phyloP scores from a whole-genome alignment of 2,888 invertebrate species.

The Tetranychus piercei region DNA sequence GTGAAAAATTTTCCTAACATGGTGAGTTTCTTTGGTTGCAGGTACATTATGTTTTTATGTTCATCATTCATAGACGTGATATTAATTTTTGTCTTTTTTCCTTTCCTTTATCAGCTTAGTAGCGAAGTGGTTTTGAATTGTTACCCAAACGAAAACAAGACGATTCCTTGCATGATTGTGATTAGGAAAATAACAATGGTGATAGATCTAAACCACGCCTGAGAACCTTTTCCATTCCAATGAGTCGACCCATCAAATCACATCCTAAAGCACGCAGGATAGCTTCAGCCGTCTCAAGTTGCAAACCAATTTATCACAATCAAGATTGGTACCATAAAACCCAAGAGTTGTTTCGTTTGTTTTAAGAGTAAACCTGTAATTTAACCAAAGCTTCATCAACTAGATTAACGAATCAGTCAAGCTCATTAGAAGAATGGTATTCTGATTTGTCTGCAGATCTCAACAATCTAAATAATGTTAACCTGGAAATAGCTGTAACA shows the following conservation, averaged over 20 bases:
- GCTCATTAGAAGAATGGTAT: slow-evolving; percentile 9
- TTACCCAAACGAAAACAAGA: background rate
- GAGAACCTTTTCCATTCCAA: slow-evolving; percentile 9
- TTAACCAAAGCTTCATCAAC: background rate
- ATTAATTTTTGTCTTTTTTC: too few species aligned
- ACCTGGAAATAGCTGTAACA: too few species aligned
- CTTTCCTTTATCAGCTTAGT: too few species aligned
- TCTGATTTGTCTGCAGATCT: background rate
- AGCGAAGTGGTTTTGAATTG: background rate
- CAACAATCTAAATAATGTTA: too few species aligned
- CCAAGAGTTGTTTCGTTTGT: slow-evolving; percentile 4
- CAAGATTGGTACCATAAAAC: slow-evolving; percentile 3
- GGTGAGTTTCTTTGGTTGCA: too few species aligned
- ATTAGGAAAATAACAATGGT: background rate
- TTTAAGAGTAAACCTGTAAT: background rate
- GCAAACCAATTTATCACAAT: slow-evolving; percentile 2
- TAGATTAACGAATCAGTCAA: background rate
- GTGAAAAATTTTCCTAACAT: too few species aligned
- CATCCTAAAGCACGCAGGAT: slow-evolving; percentile 2
- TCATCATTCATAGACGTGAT: too few species aligned
- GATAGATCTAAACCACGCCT: slow-evolving; percentile 4
- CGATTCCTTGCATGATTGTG: background rate
- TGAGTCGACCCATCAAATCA: background rate
- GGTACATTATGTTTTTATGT: too few species aligned
- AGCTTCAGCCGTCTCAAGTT: background rate